Conservation (phyloP, 2,113 vertebrate species). For the Nematolebias whitei region DNA sequence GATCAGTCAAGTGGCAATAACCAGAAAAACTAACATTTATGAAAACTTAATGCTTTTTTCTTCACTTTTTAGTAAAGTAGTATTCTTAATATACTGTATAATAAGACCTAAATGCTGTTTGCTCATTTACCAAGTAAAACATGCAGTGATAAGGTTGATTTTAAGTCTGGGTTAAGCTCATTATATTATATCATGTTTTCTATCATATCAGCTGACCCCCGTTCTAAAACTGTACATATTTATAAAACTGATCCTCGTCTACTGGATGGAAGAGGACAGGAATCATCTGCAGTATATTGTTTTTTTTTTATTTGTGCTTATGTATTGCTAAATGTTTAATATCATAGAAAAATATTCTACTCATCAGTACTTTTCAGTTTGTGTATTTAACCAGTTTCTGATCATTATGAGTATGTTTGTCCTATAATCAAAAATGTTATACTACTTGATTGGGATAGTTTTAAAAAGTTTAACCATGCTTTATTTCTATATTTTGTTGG, state of each 20-base stretch:
- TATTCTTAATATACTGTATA: constrained; percentile 27
- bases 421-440: constrained; percentile 24
- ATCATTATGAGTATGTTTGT: neutral
- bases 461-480: neutral
- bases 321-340: constrained; percentile 45
- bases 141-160: constrained; percentile 5
- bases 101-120: constrained; percentile 18
- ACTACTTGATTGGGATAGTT: constrained; percentile 27
- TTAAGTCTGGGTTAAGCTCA: constrained; percentile 2
- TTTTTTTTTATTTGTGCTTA: constrained; percentile 15
- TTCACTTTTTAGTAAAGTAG: neutral
- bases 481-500: constrained; percentile 32
- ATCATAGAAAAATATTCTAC: constrained; percentile 23
- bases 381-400: neutral
- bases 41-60: constrained; percentile 7
- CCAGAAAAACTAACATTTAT: constrained; percentile 5
- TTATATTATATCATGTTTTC: constrained; percentile 13
- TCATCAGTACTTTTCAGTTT: constrained; percentile 1
- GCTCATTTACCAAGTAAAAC: neutral
- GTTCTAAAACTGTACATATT: constrained; percentile 34
- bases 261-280: constrained; percentile 56
- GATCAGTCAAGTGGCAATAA: constrained; percentile 19
- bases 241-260: constrained; percentile 45
- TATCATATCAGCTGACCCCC: neutral
- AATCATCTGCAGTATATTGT: constrained; percentile 40